A percentile compares a stretch with the other conserved stretches of the same genome.
Conservation (phyloP, 92 coral and sea anemone species). For the Porites divaricata region DNA sequence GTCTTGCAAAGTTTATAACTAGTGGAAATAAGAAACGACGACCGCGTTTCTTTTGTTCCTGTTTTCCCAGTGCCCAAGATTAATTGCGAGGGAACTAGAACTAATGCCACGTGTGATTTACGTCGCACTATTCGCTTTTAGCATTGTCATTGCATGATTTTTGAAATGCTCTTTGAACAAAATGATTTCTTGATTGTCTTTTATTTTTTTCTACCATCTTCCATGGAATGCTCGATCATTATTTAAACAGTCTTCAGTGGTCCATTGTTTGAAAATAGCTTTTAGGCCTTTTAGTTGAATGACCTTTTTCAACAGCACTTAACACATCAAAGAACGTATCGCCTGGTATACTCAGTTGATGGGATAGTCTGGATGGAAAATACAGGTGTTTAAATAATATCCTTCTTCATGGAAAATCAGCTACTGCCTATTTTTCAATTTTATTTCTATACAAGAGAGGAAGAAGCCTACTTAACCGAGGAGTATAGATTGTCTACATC, state of each 20-base stretch:
- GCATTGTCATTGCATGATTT: not conserved
- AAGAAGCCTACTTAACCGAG: not conserved
- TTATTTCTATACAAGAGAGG: too few relatives aligned
- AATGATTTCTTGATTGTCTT: not conserved
- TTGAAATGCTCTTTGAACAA: not conserved
- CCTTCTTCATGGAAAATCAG: not conserved
- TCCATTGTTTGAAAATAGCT: not conserved
- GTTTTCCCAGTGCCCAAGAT: too few relatives aligned
- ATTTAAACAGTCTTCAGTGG: not conserved
- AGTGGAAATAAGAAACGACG: too few relatives aligned
- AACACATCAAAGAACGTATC: not conserved
- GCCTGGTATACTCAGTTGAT: constrained; percentile 12
- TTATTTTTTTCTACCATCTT: not conserved
- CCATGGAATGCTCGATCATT: not conserved
- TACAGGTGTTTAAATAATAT: constrained; percentile 12
- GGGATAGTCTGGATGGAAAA: not conserved
- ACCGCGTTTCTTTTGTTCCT: too few relatives aligned
- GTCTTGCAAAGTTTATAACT: too few relatives aligned
- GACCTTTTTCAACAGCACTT: not conserved
- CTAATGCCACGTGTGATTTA: not conserved
- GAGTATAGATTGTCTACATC: not conserved
- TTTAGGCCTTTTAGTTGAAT: constrained; percentile 3
- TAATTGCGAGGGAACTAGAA: too few relatives aligned
- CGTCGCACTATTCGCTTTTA: not conserved
- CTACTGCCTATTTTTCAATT: not conserved